These are phyloP conservation scores for Mormyrus lacerda DNA, from an alignment of 2,113 vertebrate species.

Conservation along the genomic window DNA sequence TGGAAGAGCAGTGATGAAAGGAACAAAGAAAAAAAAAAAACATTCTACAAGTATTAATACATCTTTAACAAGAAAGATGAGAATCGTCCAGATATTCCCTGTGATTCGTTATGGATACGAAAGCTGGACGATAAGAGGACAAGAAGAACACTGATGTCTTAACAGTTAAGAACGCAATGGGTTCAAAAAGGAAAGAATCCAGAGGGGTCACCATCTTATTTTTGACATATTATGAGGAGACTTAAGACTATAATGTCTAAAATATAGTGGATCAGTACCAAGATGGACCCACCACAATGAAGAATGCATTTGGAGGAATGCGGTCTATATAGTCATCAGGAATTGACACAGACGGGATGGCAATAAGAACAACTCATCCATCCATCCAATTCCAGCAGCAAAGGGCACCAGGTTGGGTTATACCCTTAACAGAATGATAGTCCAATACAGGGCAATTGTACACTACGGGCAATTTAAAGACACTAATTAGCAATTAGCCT, in stretches of 20 bases:
- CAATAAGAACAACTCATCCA: not conserved
- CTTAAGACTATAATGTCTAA: not conserved
- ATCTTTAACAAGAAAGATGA: too few relatives aligned
- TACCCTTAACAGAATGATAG: not conserved
- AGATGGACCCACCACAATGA: not conserved
- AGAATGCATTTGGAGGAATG: not conserved
- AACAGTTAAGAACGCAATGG: not conserved
- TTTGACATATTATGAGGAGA: not conserved
- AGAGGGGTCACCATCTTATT: not conserved
- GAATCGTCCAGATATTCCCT: too few relatives aligned
- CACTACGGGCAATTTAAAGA: not conserved
- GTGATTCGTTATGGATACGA: too few relatives aligned
- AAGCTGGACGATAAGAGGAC: not conserved
- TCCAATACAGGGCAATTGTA: not conserved
- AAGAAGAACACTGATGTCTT: not conserved
- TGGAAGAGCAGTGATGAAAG: not conserved
- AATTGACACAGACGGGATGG: not conserved
- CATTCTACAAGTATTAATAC: too few relatives aligned
- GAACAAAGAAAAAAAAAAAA: not conserved
- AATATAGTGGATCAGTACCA: not conserved
- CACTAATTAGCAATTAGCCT: not conserved
- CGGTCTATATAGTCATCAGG: not conserved
- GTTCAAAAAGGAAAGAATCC: not conserved
- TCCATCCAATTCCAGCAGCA: not conserved
- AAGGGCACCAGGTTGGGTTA: not conserved